Conservation (phyloP, 2,888 invertebrate genomes). For the Drosophila histrio region DNA sequence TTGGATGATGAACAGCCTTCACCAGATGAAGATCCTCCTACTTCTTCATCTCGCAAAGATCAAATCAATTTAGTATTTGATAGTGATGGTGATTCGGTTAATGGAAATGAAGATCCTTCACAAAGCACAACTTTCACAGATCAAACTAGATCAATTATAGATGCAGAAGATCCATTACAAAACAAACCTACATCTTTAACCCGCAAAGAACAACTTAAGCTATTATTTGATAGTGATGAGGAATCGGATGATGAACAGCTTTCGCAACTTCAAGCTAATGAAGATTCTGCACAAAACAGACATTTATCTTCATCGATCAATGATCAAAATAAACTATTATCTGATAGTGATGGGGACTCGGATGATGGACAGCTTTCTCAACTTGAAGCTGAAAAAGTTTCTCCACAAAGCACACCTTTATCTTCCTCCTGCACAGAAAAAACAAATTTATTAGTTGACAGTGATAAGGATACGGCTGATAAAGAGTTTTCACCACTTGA, state of each 20-base stretch:
- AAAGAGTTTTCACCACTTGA: background rate
- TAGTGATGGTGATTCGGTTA: too few species aligned
- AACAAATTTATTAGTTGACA: too few species aligned
- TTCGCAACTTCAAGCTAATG: background rate
- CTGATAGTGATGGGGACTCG: background rate
- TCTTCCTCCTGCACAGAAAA: background rate
- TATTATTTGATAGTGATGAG: background rate
- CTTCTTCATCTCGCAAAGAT: too few species aligned
- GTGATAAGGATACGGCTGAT: too few species aligned
- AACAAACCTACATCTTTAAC: background rate
- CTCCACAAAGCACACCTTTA: background rate
- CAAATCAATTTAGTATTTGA: too few species aligned
- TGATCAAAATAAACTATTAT: background rate
- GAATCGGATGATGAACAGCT: background rate
- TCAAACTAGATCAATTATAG: too few species aligned
- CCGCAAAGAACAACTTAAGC: background rate
- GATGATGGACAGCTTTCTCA: background rate
- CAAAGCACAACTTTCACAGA: too few species aligned
- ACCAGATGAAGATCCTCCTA: background rate
- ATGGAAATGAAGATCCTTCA: background rate
- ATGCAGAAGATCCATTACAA: background rate
- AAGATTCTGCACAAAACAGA: background rate
- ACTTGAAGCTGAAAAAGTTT: background rate
- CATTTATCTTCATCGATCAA: background rate
- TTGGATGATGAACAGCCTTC: background rate